Base-by-base conservation (phyloP, 2,888 invertebrate genomes). In the Trilocha varians region DNA sequence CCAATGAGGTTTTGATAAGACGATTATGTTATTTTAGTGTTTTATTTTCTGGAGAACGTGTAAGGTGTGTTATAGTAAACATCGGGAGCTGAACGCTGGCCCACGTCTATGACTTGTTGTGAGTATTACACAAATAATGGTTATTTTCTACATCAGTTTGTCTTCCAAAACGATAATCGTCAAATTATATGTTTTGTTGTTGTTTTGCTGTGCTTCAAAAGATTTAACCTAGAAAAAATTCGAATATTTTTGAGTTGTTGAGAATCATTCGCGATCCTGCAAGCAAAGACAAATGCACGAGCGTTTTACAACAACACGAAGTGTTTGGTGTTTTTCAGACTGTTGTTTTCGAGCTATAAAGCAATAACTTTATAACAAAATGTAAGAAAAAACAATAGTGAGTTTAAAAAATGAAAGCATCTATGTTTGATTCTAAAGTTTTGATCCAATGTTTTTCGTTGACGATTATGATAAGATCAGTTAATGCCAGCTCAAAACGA, bases 101-200 rank as follows among this genome's bases (percentile, higher is more conserved):
- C 80, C 84, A 84, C 85, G 85, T 85, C 85, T 85, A 85, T 85
- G 85, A 80, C 69, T 83, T 82, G 75, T 78, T 74, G 85, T 85
- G 75, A 70, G 84, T 84, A 79, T 84, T 73, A 65, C 25, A 25
- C 8, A 11, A 25, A 25, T 25, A 25, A 25, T 71, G 68, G 67
- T 66, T 70, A 68, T 75, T 76, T 66, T 56, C 59, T 55, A 52
- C 65, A 55, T 57, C 62, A 61, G 50, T 53, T 57, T 57, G 47
- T 55, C 45, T 62, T 67, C 66, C 66, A 54, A 47, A 50, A 54
- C 49, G 46, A 52, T 57, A 55, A 52, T 50, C 45, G 48, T 44
- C 55, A 44, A 44, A 55, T 40, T 35, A 32, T 57, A 41, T 61
- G 55, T 55, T 57, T 62, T 54, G 47, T 44, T 57, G 41, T 47